Evolutionary conservation across 2,113 vertebrate genomes (phyloP).

Genomic region (Pachyramphus minor): DNA sequence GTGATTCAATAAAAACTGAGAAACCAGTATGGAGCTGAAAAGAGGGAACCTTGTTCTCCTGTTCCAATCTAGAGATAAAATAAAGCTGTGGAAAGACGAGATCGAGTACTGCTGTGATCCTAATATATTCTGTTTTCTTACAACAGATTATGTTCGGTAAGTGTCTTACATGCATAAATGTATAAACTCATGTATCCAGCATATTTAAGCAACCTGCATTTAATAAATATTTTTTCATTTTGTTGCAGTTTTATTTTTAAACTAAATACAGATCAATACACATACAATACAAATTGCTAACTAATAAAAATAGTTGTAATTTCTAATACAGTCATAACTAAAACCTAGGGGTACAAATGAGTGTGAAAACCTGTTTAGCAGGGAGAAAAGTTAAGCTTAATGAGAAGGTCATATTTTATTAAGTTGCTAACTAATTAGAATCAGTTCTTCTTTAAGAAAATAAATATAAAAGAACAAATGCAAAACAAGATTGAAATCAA

Average conservation of each 20-base stretch:
- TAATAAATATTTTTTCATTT: neutral
- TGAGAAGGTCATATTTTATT: neutral
- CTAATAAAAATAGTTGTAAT: neutral
- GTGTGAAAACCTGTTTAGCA: neutral
- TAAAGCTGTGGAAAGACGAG: neutral
- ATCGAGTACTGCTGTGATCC: neutral
- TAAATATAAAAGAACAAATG: neutral
- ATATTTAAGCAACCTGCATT: neutral
- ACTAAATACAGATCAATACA: neutral
- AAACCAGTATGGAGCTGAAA: neutral
- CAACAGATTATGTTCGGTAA: neutral
- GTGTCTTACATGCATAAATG: neutral
- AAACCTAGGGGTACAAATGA: neutral
- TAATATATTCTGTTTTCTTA: neutral
- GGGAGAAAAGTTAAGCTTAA: neutral
- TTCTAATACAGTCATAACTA: neutral
- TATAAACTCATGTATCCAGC: neutral
- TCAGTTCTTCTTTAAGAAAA: neutral
- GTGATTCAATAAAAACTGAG: neutral
- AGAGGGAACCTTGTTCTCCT: neutral
- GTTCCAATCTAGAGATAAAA: neutral
- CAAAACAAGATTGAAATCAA: constrained; percentile 25
- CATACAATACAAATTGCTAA: neutral
- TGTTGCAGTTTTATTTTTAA: neutral
- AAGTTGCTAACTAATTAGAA: neutral